These are phyloP conservation scores for Alethe diademata DNA, from an alignment of 2,113 vertebrate genomes.

Conservation along the genomic window DNA sequence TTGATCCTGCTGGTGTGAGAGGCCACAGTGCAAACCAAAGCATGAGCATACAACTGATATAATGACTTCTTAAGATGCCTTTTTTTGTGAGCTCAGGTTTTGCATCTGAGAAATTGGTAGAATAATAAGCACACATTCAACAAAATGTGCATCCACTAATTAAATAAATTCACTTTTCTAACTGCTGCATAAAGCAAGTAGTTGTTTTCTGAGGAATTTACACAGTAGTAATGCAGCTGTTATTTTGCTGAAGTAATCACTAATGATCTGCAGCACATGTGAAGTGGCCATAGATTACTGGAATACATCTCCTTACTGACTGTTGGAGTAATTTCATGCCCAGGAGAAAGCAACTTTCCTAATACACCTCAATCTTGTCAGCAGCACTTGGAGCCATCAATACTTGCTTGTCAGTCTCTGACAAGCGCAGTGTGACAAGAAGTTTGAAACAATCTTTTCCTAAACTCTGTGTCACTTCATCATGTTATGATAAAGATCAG, in stretches of 20 bases:
- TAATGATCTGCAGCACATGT: background rate
- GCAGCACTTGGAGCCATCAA: background rate
- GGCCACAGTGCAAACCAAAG: background rate
- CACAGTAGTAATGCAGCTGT: background rate
- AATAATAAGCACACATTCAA: background rate
- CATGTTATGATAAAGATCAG: background rate
- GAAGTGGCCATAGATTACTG: slow-evolving; percentile 21
- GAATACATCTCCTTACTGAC: background rate
- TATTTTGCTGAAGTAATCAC: background rate
- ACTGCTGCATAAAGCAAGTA: background rate
- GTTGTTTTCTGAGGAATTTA: background rate
- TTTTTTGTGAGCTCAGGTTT: background rate
- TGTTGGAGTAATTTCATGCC: slow-evolving; percentile 13
- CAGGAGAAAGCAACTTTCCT: background rate
- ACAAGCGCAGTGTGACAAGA: background rate
- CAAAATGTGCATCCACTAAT: background rate
- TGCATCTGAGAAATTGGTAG: background rate
- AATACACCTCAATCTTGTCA: background rate
- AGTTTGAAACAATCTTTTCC: background rate
- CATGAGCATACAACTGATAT: background rate
- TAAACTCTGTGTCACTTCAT: background rate
- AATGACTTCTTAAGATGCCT: background rate
- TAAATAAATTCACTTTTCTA: background rate
- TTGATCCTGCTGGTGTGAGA: background rate
- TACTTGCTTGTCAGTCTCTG: background rate